These are phyloP conservation scores for Piscicola geometra DNA, from an alignment of 2,888 invertebrate genomes.

Conservation along the genomic window DNA sequence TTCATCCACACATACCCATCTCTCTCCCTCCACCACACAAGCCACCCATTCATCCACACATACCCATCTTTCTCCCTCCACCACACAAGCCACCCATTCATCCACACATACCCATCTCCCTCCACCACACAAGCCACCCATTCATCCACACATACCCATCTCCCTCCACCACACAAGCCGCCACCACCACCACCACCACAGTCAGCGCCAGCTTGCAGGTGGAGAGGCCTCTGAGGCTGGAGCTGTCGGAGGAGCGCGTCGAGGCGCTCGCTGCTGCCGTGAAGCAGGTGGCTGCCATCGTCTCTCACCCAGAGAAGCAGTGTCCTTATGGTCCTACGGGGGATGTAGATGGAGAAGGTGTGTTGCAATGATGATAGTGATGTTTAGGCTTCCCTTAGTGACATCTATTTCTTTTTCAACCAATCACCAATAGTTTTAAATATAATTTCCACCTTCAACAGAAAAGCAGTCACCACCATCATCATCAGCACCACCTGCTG, in stretches of 20 bases:
- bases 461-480: background rate
- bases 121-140: no score
- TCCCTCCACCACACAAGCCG: no score
- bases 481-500: background rate
- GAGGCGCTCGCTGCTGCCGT: background rate
- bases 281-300: background rate
- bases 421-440: no score
- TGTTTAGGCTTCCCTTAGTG: no score
- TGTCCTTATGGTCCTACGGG: background rate
- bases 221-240: background rate
- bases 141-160: no score
- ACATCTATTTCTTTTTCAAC: no score
- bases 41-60: background rate
- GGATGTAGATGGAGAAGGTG: background rate
- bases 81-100: no score
- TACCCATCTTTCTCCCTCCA: no score
- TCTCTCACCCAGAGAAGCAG: background rate
- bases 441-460: background rate
- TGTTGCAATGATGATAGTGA: no score
- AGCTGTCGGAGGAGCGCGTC: conserved; percentile 4
- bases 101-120: no score
- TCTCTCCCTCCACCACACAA: no score
- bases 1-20: no score
- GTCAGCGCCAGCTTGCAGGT: background rate
- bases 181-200: background rate